Conservation (phyloP, 1,140 invertebrate genomes). For the Papilio aristodemus region DNA sequence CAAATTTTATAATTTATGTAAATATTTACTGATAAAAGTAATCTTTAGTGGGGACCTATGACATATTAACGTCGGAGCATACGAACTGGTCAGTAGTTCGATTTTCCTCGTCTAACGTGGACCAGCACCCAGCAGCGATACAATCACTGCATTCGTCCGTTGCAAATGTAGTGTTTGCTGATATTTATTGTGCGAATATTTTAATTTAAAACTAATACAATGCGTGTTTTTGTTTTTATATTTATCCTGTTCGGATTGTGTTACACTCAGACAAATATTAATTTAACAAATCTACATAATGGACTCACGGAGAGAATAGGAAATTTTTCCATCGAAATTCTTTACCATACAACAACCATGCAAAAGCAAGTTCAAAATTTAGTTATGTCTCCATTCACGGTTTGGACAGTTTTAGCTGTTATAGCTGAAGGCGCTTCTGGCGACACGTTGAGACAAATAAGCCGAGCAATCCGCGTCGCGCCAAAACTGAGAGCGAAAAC, state of each 20-base stretch:
- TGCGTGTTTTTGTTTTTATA: slow-evolving; percentile 12
- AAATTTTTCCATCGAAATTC: slow-evolving; percentile 70
- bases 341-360: slow-evolving; percentile 55
- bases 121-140: no score
- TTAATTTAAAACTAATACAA: slow-evolving; percentile 32
- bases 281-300: slow-evolving; percentile 38
- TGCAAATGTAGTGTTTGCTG: slow-evolving; percentile 18
- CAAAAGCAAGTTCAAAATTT: slow-evolving; percentile 51
- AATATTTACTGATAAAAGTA: slow-evolving; percentile 27
- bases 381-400: slow-evolving; percentile 77
- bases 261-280: slow-evolving; percentile 14
- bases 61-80: slow-evolving; percentile 18
- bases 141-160: background rate
- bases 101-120: slow-evolving; percentile 16
- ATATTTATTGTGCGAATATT: slow-evolving; percentile 17
- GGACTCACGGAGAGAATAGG: slow-evolving; percentile 63
- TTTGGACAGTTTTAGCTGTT: slow-evolving; percentile 78
- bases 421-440: slow-evolving; percentile 75
- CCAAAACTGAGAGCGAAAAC: slow-evolving; percentile 47
- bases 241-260: slow-evolving; percentile 6
- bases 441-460: slow-evolving; percentile 65
- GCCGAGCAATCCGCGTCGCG: slow-evolving; percentile 58
- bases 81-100: slow-evolving; percentile 26
- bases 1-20: slow-evolving; percentile 25
- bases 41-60: slow-evolving; percentile 25